Conservation (phyloP, 1,140 invertebrate genomes). For the Tetramorium parvispinum region DNA sequence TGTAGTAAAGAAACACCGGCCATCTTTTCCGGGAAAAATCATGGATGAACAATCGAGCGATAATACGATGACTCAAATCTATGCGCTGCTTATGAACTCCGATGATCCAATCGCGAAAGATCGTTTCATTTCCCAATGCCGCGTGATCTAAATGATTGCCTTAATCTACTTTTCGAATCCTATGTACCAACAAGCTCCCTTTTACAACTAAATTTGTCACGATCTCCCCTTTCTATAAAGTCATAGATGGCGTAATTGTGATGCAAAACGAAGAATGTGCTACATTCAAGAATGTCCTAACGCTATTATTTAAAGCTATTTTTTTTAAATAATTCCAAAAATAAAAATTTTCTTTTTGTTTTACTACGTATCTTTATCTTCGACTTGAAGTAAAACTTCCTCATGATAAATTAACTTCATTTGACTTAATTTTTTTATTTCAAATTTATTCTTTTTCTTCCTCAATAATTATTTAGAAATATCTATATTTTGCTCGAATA, state of each 20-base stretch:
- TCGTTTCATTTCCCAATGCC: slow-evolving; percentile 24
- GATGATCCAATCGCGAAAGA: not conserved
- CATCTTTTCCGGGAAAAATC: slow-evolving; percentile 37
- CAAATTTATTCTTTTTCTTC: not conserved
- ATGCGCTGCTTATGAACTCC: not conserved
- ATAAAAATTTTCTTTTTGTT: not conserved
- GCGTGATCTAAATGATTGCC: slow-evolving; percentile 12
- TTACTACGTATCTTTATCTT: not conserved
- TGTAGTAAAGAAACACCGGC: slow-evolving; percentile 5
- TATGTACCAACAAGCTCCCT: not conserved
- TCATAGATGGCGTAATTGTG: not conserved
- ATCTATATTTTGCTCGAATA: not conserved
- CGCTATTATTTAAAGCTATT: not conserved
- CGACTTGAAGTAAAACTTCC: not conserved
- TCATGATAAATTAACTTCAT: not conserved
- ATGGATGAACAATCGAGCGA: slow-evolving; percentile 35
- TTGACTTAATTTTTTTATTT: not conserved
- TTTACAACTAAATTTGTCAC: slow-evolving; percentile 8
- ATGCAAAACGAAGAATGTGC: not conserved
- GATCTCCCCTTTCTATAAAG: not conserved
- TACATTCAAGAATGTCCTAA: not conserved
- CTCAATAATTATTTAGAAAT: not conserved
- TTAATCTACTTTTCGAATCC: slow-evolving; percentile 23
- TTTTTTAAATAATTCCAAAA: not conserved
- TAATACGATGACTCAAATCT: slow-evolving; percentile 36